Base-by-base conservation (phyloP, 2,113 vertebrate species). In the Rattus rattus region DNA sequence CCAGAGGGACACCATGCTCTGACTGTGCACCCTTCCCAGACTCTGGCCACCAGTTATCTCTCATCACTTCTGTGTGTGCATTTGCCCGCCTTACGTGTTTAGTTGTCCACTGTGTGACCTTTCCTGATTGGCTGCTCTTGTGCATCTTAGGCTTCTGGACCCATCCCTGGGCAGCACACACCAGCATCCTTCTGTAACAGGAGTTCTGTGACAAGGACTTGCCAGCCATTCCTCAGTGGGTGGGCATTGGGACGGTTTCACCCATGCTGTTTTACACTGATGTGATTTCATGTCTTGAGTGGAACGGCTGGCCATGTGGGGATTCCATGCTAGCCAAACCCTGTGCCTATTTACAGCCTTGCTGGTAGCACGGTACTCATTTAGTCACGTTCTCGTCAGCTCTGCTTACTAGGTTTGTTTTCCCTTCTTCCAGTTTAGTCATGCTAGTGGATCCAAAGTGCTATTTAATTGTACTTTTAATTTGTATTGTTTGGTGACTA, bases 141-240 rank as follows among this genome's bases (percentile, higher is more conserved):
- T 6, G 28, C 1, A 1, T 49, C 11, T 0, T 17, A 11, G 24
- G 54, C 5, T 8, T 26, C 17, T 4, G 36, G 36, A 30, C 2
- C 49, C 0, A 0, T 49, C 7, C 2, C 2, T 13, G n/a, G 1
- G n/a, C 0, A 7, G 69, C 9, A 1, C 1, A 28, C 0, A 12
- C 12, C 11, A 0, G 56, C 1, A 8, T 47, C 56, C 20, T 36
- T 33, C 30, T 26, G 2, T 17, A 73, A 1, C 47, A 4, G 16
- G 16, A 7, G 28, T 2, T 7, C 9, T 22, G 30, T 12, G 56
- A 84, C 13, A 36, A 83, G 80, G 59, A 39, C 28, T 49, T 3
- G 4, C 19, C 43, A 5, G 54, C 49, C 11, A 0, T 0, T 19
- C 1, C 0, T 28, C 22, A 0, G 39, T 0, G 2, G n/a, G 2